Conservation (phyloP, 2,797 vertebrate genomes). For the Peromyscus aztecus region DNA sequence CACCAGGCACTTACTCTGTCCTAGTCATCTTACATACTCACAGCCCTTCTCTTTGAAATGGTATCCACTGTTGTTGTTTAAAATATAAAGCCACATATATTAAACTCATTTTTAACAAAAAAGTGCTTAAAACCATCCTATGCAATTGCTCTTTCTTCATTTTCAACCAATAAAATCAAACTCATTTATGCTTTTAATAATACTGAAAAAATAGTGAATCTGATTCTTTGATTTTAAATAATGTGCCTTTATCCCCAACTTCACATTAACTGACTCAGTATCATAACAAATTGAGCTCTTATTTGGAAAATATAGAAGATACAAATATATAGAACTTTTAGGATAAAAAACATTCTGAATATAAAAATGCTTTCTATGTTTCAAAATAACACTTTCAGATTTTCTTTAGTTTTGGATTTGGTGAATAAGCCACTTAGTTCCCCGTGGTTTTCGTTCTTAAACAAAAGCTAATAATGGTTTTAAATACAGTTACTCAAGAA, state of each 20-base stretch:
- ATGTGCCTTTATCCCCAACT: conserved; percentile 46
- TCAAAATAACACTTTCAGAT: conserved; percentile 83
- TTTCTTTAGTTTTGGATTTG: conserved; percentile 69
- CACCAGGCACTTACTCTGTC: not conserved
- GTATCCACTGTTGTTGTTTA: conserved; percentile 28
- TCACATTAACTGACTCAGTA: conserved; percentile 59
- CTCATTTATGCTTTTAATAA: conserved; percentile 85
- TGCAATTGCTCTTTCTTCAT: conserved; percentile 83
- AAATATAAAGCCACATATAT: conserved; percentile 74
- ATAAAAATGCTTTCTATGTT: conserved; percentile 83
- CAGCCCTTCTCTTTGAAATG: conserved; percentile 68
- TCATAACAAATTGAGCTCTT: conserved; percentile 43
- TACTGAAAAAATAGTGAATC: conserved; percentile 84
- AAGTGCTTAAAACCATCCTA: conserved; percentile 86
- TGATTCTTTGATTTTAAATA: conserved; percentile 68
- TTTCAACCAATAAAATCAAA: conserved; percentile 88
- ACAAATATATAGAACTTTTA: conserved; percentile 77
- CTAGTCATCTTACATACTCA: conserved; percentile 51
- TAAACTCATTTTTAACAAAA: conserved; percentile 85
- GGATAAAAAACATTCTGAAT: conserved; percentile 74
- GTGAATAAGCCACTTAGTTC: conserved; percentile 76
- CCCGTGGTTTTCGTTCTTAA: conserved; percentile 64
- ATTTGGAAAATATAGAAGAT: conserved; percentile 78
- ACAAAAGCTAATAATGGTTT: conserved; percentile 78
- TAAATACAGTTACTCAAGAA: conserved; percentile 84